Base-by-base conservation (phyloP, 2,113 vertebrate genomes). In the Talpa occidentalis region DNA sequence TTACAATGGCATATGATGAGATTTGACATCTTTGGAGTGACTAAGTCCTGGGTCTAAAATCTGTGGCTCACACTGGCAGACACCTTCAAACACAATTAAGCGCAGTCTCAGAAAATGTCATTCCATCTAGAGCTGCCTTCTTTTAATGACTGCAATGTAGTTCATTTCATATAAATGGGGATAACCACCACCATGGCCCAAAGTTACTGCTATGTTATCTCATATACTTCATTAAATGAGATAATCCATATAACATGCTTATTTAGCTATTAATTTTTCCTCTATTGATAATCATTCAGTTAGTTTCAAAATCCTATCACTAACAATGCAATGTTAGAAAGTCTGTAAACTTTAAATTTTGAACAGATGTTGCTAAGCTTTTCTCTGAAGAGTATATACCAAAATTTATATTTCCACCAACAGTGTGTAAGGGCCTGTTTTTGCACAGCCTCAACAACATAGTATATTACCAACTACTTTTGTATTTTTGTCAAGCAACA, bases 241-340 rank as follows among this genome's bases (percentile, higher is more conserved):
- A 66, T 37, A 77, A 76, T 69, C 42, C 22, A 35, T 12, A 74
- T 40, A 52, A 91, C 81, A 16, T 52, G 14, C 5, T 47, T 70
- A 44, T 72, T 59, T 72, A 59, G 4, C 24, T 81, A 81, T 88
- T 85, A 37, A 56, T 92, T 66, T 37, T 73, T 89, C 21, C 47
- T 72, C 24, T 88, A 92, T 3, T 60, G 40, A 76, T 56, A 88
- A 80, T 35, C 26, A 84, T 11, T 17, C 83, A 54, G 42, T 24
- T 92, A 64, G 88, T 90, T 90, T 66, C 49, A 70, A 79, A 79
- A 83, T 64, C 78, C 19, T 94, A 54, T 62, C 44, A 67, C 2
- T 90, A 81, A 77, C 0, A 77, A 52, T 35, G 35, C 10, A 89
- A 21, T 80, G 19, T 49, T 56, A 94, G 3, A 88, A 26, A 88